Base-by-base conservation (phyloP, 2,797 vertebrate genomes). In the Hirundo rustica region DNA sequence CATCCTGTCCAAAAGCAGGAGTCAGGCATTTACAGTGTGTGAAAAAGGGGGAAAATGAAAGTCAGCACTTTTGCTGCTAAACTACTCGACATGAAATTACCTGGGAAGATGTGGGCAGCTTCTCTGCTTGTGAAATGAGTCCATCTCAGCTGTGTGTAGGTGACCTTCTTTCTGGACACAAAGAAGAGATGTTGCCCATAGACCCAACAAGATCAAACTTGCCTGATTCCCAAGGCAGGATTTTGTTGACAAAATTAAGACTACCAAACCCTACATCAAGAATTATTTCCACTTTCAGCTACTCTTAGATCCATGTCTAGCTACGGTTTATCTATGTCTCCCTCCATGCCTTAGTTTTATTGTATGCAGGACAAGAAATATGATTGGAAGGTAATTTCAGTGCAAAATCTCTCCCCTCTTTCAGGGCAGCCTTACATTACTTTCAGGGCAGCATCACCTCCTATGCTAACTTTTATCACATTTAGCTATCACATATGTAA, bases 201-300 rank as follows among this genome's bases (percentile, higher is more conserved):
- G 16, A 57, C 22, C 27, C 20, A 45, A 36, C 72, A 73, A 60
- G 85, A 75, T 62, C 55, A 40, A 66, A 92, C 68, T 81, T 88
- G 79, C 38, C 44, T 32, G 14, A 48, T 76, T 79, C 55, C 71
- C 0, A 10, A 86, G 48, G 73, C 60, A 73, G 60, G 25, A 57
- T 57, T 94, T 81, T 78, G 64, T 90, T 85, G 70, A 76, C 80
- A 92, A 85, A 87, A 92, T 67, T 75, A 85, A 32, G 83, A 76
- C 78, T 89, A 61, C 26, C 26, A 60, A 72, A 68, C 20, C 53
- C 54, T 51, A 36, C 38, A 78, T 51, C 50, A 65, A 78, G 75
- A 55, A 20, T 83, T 82, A 44, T 27, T 91, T 91, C 72, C 51
- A 64, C 45, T 82, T 85, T 67, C 27, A 62, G 73, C n/a, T 78